phyloP scores from a whole-genome alignment of 2,888 invertebrate genomes.

The Trachelus iudaicus region DNA sequence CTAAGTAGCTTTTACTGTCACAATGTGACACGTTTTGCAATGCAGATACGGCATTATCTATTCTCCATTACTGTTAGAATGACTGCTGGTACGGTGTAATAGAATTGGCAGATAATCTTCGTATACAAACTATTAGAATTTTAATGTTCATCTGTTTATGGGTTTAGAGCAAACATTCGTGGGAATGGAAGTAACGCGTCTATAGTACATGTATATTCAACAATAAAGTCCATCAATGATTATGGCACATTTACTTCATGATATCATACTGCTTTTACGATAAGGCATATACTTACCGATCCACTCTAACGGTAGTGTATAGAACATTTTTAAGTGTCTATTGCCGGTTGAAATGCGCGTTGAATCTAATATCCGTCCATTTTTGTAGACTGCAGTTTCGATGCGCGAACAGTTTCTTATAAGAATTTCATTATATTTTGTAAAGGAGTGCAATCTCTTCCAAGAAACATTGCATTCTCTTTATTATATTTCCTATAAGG shows the following conservation, averaged over 20 bases:
- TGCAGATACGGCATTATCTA: not conserved
- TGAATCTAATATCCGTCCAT: not conserved
- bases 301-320: not conserved
- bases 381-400: not conserved
- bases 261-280: not conserved
- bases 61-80: not conserved
- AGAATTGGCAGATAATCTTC: not conserved
- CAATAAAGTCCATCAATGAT: not conserved
- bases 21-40: not conserved
- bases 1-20: not conserved
- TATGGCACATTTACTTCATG: not conserved
- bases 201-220: not conserved
- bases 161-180: not conserved
- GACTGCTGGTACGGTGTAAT: not conserved
- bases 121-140: not conserved
- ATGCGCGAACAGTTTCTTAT: not conserved
- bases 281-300: not conserved
- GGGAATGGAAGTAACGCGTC: not conserved
- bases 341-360: not conserved
- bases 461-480: not conserved
- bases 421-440: not conserved
- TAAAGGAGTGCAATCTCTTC: not conserved
- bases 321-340: not conserved
- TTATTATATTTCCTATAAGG: not conserved
- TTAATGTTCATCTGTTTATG: not conserved